Evolutionary conservation across 2,888 invertebrate genomes (phyloP).

Genomic region (Zootermopsis nevadensis): DNA sequence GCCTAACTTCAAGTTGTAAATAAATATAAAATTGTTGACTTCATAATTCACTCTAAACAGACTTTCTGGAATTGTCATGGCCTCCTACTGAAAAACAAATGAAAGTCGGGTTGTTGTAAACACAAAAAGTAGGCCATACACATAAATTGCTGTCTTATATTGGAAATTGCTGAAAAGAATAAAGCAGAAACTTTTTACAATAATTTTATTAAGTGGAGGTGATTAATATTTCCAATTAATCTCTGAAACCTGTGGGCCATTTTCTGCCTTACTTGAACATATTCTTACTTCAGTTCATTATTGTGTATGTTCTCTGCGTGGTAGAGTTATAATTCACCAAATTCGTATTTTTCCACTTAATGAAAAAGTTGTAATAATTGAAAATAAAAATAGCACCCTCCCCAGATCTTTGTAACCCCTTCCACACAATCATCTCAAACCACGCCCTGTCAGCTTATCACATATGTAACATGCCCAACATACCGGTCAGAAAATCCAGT

Average conservation of each 20-base stretch:
- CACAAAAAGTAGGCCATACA: background rate
- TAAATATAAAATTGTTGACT: no score
- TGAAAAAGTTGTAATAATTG: background rate
- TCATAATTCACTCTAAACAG: no score
- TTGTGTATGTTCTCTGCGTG: constrained; percentile 2
- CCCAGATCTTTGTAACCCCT: constrained; percentile 33
- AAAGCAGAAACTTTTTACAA: background rate
- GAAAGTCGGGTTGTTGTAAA: background rate
- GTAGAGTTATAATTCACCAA: background rate
- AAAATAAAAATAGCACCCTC: constrained; percentile 37
- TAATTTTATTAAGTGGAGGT: background rate
- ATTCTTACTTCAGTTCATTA: background rate
- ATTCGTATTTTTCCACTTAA: background rate
- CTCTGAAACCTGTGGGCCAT: background rate
- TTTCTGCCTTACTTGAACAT: background rate
- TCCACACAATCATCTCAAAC: background rate
- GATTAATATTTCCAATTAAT: background rate
- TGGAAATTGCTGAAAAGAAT: constrained; percentile 22
- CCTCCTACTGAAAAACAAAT: no score
- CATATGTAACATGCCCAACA: constrained; percentile 6
- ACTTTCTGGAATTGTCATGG: no score
- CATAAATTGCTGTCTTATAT: background rate
- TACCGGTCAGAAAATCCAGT: no score
- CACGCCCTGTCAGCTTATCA: background rate
- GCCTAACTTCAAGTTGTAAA: no score